Conservation (phyloP, 1,140 invertebrate species). For the Schlechtendalia chinensis region DNA sequence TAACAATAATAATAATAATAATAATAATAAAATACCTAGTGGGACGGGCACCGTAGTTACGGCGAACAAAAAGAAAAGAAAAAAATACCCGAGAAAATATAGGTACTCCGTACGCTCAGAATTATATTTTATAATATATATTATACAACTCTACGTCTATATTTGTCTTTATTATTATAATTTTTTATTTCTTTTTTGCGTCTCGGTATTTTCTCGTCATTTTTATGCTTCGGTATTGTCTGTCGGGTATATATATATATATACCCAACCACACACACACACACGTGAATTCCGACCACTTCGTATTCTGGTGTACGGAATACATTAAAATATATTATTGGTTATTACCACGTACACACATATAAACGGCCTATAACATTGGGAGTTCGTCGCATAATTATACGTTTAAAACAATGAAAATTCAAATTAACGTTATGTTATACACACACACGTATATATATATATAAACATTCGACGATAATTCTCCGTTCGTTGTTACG, state of each 20-base stretch:
- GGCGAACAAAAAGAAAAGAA: background rate
- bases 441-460: background rate
- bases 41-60: conserved; percentile 31
- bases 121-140: background rate
- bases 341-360: background rate
- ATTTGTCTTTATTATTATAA: conserved; percentile 5
- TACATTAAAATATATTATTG: conserved; percentile 38
- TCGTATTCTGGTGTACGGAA: conserved; percentile 4
- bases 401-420: conserved; percentile 33
- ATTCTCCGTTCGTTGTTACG: background rate
- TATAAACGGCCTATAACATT: background rate
- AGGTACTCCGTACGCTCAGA: background rate
- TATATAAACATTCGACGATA: background rate
- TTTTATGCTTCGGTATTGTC: conserved; percentile 9
- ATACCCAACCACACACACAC: background rate
- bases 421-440: conserved; percentile 17
- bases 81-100: background rate
- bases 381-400: conserved; percentile 29
- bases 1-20: conserved; percentile 44
- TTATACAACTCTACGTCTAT: background rate
- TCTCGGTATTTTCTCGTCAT: conserved; percentile 7
- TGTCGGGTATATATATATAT: background rate
- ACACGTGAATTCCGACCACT: conserved; percentile 4
- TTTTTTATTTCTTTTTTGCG: background rate
- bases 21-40: conserved; percentile 48